phyloP scores from a whole-genome alignment of 2,888 invertebrate genomes.

The Colletes collaris region DNA sequence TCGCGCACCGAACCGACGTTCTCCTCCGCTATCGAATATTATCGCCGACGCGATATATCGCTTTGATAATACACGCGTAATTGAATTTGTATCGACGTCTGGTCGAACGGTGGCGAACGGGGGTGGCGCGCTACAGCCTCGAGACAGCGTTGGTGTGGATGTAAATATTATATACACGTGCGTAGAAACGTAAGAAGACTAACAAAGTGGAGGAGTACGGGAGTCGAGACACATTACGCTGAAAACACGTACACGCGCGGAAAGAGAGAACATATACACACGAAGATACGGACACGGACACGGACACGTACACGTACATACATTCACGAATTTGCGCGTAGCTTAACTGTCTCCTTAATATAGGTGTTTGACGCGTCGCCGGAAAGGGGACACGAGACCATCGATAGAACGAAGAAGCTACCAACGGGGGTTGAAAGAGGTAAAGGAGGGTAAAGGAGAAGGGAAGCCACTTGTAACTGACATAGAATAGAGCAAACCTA shows the following conservation, averaged over 20 bases:
- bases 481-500: slow-evolving; percentile 73
- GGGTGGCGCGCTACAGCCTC: slow-evolving; percentile 52
- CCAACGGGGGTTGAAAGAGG: slow-evolving; percentile 19
- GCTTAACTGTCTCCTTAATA: slow-evolving; percentile 77
- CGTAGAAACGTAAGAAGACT: slow-evolving; percentile 59
- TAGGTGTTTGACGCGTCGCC: slow-evolving; percentile 71
- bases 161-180: slow-evolving; percentile 70
- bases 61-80: slow-evolving; percentile 41
- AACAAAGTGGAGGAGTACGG: neutral
- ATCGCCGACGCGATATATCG: slow-evolving; percentile 46
- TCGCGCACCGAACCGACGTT: slow-evolving; percentile 34
- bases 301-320: slow-evolving; percentile 23
- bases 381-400: slow-evolving; percentile 25
- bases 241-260: slow-evolving; percentile 29
- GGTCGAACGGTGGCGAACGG: slow-evolving; percentile 29
- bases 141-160: slow-evolving; percentile 54
- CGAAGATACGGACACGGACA: slow-evolving; percentile 10
- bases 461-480: slow-evolving; percentile 70
- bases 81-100: slow-evolving; percentile 51
- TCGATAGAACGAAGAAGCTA: slow-evolving; percentile 29
- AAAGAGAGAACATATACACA: slow-evolving; percentile 8
- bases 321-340: slow-evolving; percentile 65
- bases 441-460: slow-evolving; percentile 52
- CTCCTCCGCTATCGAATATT: slow-evolving; percentile 44
- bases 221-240: slow-evolving; percentile 25